Evolutionary conservation across 2,113 vertebrate species (phyloP), one percentile per base, ranked within the genome.

Genomic region (Aspiorhynchus laticeps): DNA sequence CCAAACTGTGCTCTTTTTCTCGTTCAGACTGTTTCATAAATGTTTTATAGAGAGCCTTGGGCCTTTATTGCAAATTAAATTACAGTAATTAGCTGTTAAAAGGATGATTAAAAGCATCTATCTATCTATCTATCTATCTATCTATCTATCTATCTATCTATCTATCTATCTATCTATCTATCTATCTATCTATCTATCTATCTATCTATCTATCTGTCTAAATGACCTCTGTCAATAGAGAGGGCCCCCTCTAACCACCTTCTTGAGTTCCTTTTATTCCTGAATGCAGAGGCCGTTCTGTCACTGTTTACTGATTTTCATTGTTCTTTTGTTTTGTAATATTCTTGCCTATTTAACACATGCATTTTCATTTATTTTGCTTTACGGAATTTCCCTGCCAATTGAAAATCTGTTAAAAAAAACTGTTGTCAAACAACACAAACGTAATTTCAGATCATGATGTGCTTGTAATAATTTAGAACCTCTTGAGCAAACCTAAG

Each of bases 61-160:
- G 71, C 73, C 85, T 81, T 77, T 63, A 65, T 48, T 77, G 76
- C 43, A 19, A 69, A 87, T 85, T 87, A 80, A 83, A 86, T 41
- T 48, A 14, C 0, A 9, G 31, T 38, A 7, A 80, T 4, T 80
- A 17, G 11, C 1, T 63, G 53, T 63, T 61, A 3, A 61, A 80
- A 15, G 19, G 17, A 56, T 28, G 8, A 15, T 78, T 33, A 53
- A 78, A 53, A 51, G 1, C 8, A 56, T 5, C 8, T 21, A 73
- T 75, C 73, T n/a, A 74, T 74, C 71, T 41, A 74, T 74, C 71
- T 41, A 74, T 73, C 69, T 38, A 41, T 21, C 33, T 43, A 74
- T 74, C 71, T 69, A 69, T 67, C 63, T 65, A 65, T 65, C 67
- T 71, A 36, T 71, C 33, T 71, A 71, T 71, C 67, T 36, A 71